Base-by-base conservation (phyloP, 1,140 invertebrate genomes). In the Elysia chlorotica region DNA sequence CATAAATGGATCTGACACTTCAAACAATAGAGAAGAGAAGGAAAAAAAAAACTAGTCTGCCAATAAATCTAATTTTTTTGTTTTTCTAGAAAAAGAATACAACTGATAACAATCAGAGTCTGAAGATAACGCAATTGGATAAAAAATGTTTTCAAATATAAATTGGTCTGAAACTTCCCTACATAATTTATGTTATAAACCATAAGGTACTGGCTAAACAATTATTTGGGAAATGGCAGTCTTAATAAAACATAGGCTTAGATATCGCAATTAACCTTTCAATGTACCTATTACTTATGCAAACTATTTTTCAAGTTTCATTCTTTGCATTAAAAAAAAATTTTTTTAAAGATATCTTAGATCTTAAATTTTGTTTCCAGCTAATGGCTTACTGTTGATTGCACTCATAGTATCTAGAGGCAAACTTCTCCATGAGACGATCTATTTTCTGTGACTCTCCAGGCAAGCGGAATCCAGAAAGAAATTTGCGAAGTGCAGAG, bases 401-500 rank as follows among this genome's bases (percentile, higher is more conserved):
- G 82, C 96, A 98, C 88, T 98, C 96, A 87, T 95, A 98, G 84
- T 98, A 99, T 82, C 97, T 90, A 81, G 96, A 95, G 2, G 98
- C 98, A 89, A 99, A 99, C 88, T 99, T 99, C 88, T 99, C 97
- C 97, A 99, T 99, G 2, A 99, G 87, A 78, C 98, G 91, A 90
- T 99, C 98, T 83, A 99, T 99, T 88, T 99, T 99, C 87, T 99
- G 98, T 3, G 98, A 97, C 89, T 99, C 98, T 0, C 98, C 98
- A 0, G 98, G 98, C 36, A 99, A 88, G 59, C 98, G 89, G 83
- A 99, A 99, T 6, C 97, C 96, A 87, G 98, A 95, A 21, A 99
- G 89, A 81, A 99, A 98, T 77, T 95, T 91, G 66, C 98, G 88
- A 2, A 99, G 88, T 3, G 96, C 97, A 19, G 94, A 92, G 3